Conservation (phyloP, 2,113 vertebrate genomes). For the Hippopotamus amphibius region DNA sequence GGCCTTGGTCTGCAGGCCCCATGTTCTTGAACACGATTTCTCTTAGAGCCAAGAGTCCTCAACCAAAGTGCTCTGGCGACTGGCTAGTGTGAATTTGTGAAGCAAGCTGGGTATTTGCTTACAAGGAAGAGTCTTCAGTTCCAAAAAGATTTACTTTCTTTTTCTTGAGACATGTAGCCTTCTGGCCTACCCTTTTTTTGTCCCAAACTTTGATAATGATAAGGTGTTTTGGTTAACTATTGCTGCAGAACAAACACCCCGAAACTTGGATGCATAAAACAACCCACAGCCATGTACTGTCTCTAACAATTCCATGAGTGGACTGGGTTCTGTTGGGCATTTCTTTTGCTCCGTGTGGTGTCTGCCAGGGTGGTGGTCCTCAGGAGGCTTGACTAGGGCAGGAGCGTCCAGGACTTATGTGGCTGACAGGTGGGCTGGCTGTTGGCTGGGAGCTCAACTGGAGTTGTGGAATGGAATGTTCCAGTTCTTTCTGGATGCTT, state of each 20-base stretch:
- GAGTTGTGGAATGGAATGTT: neutral
- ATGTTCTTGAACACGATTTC: neutral
- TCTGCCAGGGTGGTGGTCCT: neutral
- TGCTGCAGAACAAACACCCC: neutral
- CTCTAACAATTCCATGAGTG: neutral
- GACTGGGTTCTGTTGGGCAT: neutral
- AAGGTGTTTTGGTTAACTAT: neutral
- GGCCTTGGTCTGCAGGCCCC: neutral
- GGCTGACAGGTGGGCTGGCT: neutral
- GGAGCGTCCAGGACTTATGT: neutral
- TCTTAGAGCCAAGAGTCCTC: neutral
- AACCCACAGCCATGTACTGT: neutral
- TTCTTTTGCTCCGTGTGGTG: neutral
- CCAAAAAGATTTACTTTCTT: neutral
- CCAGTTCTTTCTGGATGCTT: neutral
- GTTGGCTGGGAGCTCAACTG: neutral
- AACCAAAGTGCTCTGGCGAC: neutral
- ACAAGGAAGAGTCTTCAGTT: neutral
- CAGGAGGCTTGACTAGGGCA: accelerated
- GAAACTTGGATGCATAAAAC: neutral
- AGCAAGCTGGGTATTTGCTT: neutral
- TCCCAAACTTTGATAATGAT: neutral
- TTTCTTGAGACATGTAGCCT: neutral
- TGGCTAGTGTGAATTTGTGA: neutral
- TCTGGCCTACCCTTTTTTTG: neutral